These are phyloP conservation scores for Pterostichus niger DNA, from an alignment of 2,888 invertebrate genomes.

Conservation along the genomic window DNA sequence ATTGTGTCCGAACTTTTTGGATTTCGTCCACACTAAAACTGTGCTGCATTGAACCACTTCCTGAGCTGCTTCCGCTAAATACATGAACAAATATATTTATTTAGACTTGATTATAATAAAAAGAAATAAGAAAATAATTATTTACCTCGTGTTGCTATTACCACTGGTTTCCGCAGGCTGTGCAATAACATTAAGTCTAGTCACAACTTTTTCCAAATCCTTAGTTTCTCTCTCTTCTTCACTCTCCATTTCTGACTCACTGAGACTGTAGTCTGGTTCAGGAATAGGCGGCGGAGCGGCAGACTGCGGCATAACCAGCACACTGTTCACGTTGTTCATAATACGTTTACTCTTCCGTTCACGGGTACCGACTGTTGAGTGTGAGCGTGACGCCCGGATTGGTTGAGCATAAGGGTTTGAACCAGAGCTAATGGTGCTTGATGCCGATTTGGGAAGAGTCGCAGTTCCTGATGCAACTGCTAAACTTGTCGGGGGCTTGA, in stretches of 20 bases:
- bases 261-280: slow-evolving; percentile 94
- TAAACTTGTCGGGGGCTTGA: slow-evolving; percentile 77
- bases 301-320: slow-evolving; percentile 68
- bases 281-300: slow-evolving; percentile 87
- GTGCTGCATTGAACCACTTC: slow-evolving; percentile 89
- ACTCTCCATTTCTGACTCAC: slow-evolving; percentile 87
- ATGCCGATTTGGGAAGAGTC: slow-evolving; percentile 71
- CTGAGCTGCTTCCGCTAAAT: slow-evolving; percentile 83
- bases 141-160: slow-evolving; percentile 86
- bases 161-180: slow-evolving; percentile 85
- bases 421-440: slow-evolving; percentile 58
- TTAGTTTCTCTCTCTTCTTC: slow-evolving; percentile 78
- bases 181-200: slow-evolving; percentile 74
- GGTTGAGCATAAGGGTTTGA: slow-evolving; percentile 82
- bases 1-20: slow-evolving; percentile 89
- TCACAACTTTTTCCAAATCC: slow-evolving; percentile 79
- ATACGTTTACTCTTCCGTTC: slow-evolving; percentile 60
- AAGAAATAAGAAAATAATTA: slow-evolving; percentile 52
- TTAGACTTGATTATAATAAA: not conserved
- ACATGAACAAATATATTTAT: slow-evolving; percentile 28
- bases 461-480: slow-evolving; percentile 77
- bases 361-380: slow-evolving; percentile 73
- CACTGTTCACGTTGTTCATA: slow-evolving; percentile 56
- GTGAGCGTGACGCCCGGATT: slow-evolving; percentile 76
- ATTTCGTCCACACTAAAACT: slow-evolving; percentile 94